phyloP scores from a whole-genome alignment of 2,888 invertebrate species.

The Megastigmus dorsalis region DNA sequence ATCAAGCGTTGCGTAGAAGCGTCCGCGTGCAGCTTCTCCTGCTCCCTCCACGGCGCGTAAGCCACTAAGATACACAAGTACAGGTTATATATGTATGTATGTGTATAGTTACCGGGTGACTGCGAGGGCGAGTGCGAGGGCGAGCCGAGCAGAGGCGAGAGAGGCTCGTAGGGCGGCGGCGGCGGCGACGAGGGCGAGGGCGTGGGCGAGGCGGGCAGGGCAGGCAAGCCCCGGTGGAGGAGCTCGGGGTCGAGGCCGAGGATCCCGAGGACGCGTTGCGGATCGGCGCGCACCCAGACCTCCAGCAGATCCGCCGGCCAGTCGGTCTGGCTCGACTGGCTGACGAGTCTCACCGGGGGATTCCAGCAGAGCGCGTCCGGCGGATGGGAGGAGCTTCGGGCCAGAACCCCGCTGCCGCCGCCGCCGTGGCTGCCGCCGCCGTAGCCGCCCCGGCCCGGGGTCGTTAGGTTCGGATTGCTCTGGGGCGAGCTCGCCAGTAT shows the following conservation, averaged over 20 bases:
- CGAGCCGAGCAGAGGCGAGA: conserved; percentile 74
- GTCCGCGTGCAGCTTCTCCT: too few species aligned
- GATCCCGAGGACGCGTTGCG: conserved; percentile 83
- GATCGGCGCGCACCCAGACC: conserved; percentile 83
- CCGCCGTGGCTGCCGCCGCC: conserved; percentile 67
- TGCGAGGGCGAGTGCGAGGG: conserved; percentile 69
- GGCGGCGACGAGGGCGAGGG: conserved; percentile 69
- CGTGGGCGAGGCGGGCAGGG: conserved; percentile 69
- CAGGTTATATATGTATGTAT: too few species aligned
- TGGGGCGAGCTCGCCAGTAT: conserved; percentile 89
- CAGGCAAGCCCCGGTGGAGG: conserved; percentile 69
- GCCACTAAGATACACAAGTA: too few species aligned
- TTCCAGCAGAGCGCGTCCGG: conserved; percentile 90
- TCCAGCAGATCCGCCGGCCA: conserved; percentile 79
- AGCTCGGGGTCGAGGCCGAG: conserved; percentile 82
- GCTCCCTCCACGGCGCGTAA: too few species aligned
- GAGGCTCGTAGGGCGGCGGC: conserved; percentile 76
- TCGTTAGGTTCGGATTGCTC: conserved; percentile 87
- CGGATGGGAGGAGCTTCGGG: conserved; percentile 88
- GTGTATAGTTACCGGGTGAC: conserved; percentile 40
- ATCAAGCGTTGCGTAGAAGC: not conserved
- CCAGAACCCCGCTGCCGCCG: conserved; percentile 76
- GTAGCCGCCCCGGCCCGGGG: conserved; percentile 66
- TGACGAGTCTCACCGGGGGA: conserved; percentile 67
- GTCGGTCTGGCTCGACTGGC: conserved; percentile 79